These are phyloP conservation scores for Melipona beecheii DNA, from an alignment of 2,888 invertebrate species.

Conservation along the genomic window DNA sequence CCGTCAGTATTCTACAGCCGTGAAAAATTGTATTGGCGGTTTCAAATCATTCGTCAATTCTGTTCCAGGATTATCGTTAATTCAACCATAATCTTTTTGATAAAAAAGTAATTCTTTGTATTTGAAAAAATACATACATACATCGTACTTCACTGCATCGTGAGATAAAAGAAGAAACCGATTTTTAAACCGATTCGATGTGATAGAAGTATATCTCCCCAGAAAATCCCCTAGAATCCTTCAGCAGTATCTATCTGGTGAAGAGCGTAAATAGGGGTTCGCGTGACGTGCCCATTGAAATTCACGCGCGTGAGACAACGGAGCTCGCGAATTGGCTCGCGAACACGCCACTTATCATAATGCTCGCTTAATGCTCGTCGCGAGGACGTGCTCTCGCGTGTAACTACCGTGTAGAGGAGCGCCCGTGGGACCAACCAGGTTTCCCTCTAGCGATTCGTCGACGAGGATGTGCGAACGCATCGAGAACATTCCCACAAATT, in stretches of 20 bases:
- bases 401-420: slow-evolving; percentile 63
- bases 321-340: slow-evolving; percentile 65
- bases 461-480: slow-evolving; percentile 44
- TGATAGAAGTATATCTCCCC: no score
- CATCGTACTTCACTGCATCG: no score
- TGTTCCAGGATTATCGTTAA: background rate
- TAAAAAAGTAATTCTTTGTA: background rate
- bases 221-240: background rate
- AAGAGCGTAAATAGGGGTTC: background rate
- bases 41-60: background rate
- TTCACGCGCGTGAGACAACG: slow-evolving; percentile 70
- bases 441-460: slow-evolving; percentile 69
- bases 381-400: slow-evolving; percentile 76
- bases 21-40: background rate
- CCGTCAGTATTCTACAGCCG: background rate
- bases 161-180: background rate
- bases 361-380: slow-evolving; percentile 78
- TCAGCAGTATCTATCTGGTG: no score
- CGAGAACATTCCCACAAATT: slow-evolving; percentile 73
- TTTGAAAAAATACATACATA: background rate
- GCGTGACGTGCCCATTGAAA: slow-evolving; percentile 21
- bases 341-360: slow-evolving; percentile 73
- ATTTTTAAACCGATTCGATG: background rate
- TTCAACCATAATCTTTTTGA: background rate
- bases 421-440: slow-evolving; percentile 81